Conservation (phyloP, 2,113 vertebrate genomes). For the Bubo bubo region DNA sequence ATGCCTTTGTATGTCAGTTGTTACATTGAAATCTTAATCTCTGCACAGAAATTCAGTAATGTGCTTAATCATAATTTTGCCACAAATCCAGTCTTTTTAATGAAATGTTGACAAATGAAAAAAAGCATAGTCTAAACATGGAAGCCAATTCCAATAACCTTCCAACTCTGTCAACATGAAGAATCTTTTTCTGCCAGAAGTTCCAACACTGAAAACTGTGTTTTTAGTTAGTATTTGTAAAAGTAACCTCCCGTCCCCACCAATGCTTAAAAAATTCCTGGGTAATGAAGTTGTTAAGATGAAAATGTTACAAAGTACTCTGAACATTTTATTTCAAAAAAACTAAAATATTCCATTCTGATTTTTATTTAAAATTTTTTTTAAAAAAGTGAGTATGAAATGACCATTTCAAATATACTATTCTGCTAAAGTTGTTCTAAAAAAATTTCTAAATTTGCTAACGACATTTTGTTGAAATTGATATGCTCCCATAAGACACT, state of each 20-base stretch:
- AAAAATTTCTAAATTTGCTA: not conserved
- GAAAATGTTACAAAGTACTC: not conserved
- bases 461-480: not conserved
- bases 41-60: not conserved
- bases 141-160: not conserved
- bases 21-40: not conserved
- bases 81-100: not conserved
- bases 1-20: not conserved
- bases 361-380: not conserved
- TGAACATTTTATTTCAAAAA: not conserved
- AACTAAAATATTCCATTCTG: not conserved
- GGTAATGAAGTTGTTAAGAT: not conserved
- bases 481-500: not conserved
- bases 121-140: not conserved
- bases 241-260: not conserved
- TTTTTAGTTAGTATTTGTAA: not conserved
- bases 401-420: not conserved
- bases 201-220: not conserved
- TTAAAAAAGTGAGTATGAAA: not conserved
- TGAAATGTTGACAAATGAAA: not conserved
- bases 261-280: not conserved
- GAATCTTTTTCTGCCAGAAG: not conserved
- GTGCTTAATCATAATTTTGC: not conserved
- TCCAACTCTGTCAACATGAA: not conserved
- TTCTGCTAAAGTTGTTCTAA: not conserved